These are phyloP conservation scores for Hirtodrosophila alboralis DNA, from an alignment of 2,888 invertebrate species.

Conservation along the genomic window DNA sequence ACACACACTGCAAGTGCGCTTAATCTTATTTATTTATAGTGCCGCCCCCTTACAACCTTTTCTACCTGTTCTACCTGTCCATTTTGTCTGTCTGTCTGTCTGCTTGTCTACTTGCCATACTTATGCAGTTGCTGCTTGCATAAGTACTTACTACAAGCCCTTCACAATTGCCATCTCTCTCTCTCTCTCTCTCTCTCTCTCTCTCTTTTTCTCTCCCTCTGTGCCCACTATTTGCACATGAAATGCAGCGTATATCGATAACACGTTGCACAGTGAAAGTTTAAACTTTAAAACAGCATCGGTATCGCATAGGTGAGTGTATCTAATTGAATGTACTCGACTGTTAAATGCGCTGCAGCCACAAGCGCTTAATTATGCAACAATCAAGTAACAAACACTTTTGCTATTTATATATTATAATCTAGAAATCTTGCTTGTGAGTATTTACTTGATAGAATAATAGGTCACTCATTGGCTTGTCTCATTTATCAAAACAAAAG, in stretches of 20 bases:
- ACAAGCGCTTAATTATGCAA: conserved; percentile 7
- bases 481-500: no score
- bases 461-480: no score
- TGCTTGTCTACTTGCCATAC: conserved; percentile 31
- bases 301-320: conserved; percentile 8
- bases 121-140: conserved; percentile 40
- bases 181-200: no score
- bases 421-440: no score
- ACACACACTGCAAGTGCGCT: conserved; percentile 57
- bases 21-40: conserved; percentile 78
- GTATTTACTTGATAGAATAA: no score
- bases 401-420: no score
- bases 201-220: no score
- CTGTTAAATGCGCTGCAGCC: conserved; percentile 55
- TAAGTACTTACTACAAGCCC: conserved; percentile 41
- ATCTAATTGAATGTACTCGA: conserved; percentile 57
- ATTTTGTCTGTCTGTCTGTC: conserved; percentile 11
- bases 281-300: conserved; percentile 41
- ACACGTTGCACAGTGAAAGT: no score
- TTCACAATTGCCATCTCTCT: conserved; percentile 19
- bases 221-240: conserved; percentile 46
- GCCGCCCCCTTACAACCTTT: conserved; percentile 18
- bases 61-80: conserved; percentile 8
- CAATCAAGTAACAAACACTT: no score
- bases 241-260: conserved; percentile 52